Evolutionary conservation across 2,888 invertebrate genomes (phyloP).

Genomic region (Alloplasta piceator): DNA sequence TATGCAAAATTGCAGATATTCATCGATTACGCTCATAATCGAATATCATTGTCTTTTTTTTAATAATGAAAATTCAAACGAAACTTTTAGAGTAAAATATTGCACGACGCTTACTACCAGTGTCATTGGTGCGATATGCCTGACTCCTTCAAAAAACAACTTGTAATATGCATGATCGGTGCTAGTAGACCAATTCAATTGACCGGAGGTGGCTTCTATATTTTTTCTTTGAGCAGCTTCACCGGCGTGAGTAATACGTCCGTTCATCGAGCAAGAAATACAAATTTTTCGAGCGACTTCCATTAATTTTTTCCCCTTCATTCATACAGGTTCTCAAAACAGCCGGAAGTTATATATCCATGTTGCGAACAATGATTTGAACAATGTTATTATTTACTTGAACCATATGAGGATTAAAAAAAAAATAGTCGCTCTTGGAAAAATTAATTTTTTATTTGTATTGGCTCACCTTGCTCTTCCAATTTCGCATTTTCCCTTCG

Average conservation of each 20-base stretch:
- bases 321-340: conserved; percentile 51
- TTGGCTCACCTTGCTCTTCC: too few species aligned
- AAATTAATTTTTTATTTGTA: neutral
- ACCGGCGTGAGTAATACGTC: conserved; percentile 28
- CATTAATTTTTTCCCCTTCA: neutral
- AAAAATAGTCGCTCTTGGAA: neutral
- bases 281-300: neutral
- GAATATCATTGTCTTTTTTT: neutral
- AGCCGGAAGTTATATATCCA: conserved; percentile 42
- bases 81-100: conserved; percentile 22
- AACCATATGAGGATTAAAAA: neutral
- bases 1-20: conserved; percentile 26
- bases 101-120: conserved; percentile 43
- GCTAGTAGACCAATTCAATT: conserved; percentile 43
- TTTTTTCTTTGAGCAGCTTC: conserved; percentile 46
- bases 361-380: conserved; percentile 41
- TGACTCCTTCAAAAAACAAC: conserved; percentile 38
- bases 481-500: neutral
- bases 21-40: neutral
- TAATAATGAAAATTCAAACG: neutral
- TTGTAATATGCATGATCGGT: conserved; percentile 51
- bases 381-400: neutral
- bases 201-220: conserved; percentile 48
- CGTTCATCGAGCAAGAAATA: neutral
- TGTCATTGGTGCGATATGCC: conserved; percentile 44